phyloP scores from a whole-genome alignment of 2,888 invertebrate species.

The Agrochola circellaris region DNA sequence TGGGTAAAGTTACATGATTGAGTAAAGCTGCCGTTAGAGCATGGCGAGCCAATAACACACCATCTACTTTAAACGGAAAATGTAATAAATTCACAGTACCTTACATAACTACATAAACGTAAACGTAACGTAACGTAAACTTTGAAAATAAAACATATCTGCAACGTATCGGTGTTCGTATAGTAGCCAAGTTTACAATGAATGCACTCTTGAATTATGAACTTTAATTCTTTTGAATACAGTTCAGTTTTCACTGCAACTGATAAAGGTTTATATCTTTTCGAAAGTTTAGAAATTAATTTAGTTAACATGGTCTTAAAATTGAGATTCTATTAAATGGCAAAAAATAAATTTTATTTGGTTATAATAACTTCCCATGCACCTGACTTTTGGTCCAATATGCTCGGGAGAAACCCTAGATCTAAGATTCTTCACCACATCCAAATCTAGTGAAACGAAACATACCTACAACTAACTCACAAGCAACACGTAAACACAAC shows the following conservation, averaged over 20 bases:
- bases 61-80: slow-evolving; percentile 25
- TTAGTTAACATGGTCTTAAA: background rate
- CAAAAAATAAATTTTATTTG: background rate
- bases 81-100: slow-evolving; percentile 30
- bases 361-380: background rate
- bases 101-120: background rate
- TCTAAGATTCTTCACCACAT: background rate
- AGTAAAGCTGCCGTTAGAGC: slow-evolving; percentile 30
- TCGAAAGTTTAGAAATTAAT: background rate
- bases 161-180: background rate
- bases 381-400: background rate
- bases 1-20: slow-evolving; percentile 33
- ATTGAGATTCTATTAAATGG: background rate
- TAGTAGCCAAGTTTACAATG: background rate
- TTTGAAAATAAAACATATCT: slow-evolving; percentile 29
- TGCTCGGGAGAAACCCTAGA: background rate
- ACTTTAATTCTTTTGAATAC: background rate
- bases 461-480: background rate
- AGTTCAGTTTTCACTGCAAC: background rate
- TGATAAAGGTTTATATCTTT: background rate
- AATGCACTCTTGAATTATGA: background rate
- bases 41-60: slow-evolving; percentile 37
- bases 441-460: background rate
- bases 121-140: no score
- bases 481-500: no score